Conservation (phyloP, 2,113 vertebrate species). For the Rhagologus leucostigma region DNA sequence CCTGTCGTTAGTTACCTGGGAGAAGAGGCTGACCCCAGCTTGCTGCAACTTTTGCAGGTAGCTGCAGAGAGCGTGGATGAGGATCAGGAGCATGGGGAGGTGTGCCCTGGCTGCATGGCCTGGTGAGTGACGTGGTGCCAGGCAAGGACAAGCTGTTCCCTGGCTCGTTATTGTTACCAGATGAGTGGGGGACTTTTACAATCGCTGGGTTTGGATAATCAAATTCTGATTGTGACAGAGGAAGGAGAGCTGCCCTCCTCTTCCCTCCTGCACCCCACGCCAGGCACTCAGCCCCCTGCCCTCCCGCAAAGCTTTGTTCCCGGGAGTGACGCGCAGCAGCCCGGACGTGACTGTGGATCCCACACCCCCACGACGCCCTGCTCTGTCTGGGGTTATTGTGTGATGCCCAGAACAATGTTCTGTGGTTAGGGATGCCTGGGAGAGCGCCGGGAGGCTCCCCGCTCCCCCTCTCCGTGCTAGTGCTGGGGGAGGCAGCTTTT, state of each 20-base stretch:
- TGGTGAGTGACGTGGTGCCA: background rate
- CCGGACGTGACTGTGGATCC: background rate
- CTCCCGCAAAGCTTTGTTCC: slow-evolving; percentile 1
- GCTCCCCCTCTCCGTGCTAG: background rate
- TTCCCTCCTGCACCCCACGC: rapidly evolving
- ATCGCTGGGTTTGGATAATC: background rate
- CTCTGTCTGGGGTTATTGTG: slow-evolving; percentile 14
- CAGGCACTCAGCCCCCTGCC: background rate
- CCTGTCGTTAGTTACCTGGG: no score
- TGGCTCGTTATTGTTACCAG: background rate
- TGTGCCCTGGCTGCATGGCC: background rate
- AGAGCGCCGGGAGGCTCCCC: background rate
- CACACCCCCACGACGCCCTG: background rate
- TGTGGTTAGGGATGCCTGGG: slow-evolving; percentile 52
- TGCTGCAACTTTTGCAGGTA: background rate
- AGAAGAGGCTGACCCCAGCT: background rate
- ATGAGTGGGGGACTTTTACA: background rate
- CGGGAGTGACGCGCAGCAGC: background rate
- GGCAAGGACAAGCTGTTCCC: background rate
- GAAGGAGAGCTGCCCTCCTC: background rate
- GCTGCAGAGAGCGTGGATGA: background rate
- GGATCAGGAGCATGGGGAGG: background rate
- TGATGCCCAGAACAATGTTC: slow-evolving; percentile 28
- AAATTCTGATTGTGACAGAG: background rate
- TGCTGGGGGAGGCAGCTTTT: background rate